These are phyloP conservation scores for Anguilla megastoma DNA, from an alignment of 2,797 vertebrate genomes.

Conservation along the genomic window DNA sequence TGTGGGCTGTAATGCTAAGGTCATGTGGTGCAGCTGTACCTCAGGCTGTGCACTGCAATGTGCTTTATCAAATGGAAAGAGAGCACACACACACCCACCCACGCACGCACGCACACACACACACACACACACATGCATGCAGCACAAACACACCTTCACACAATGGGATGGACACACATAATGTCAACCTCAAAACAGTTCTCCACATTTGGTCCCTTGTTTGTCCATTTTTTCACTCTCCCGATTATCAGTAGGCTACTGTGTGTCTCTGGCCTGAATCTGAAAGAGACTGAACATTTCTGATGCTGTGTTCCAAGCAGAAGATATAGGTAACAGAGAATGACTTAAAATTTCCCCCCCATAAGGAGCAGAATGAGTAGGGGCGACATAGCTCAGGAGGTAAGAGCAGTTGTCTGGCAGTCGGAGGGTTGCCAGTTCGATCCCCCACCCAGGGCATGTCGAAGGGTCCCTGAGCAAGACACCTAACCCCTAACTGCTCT, in stretches of 20 bases:
- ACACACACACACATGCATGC: background rate
- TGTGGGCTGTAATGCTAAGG: background rate
- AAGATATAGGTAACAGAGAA: background rate
- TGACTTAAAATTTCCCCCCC: too few relatives aligned
- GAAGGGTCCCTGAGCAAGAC: too few relatives aligned
- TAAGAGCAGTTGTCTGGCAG: too few relatives aligned
- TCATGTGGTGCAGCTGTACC: background rate
- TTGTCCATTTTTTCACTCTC: background rate
- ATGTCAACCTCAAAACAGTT: background rate
- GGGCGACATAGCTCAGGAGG: too few relatives aligned
- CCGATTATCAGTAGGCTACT: background rate
- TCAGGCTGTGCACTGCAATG: slow-evolving; percentile 5
- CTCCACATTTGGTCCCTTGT: background rate
- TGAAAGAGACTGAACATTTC: background rate
- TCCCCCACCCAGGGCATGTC: too few relatives aligned
- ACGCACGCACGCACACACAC: background rate
- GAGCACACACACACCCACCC: background rate
- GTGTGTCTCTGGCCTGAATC: background rate
- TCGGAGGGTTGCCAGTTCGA: too few relatives aligned
- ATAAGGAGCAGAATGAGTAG: too few relatives aligned
- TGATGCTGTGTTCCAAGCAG: background rate
- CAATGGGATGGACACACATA: background rate
- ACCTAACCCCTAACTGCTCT: too few relatives aligned
- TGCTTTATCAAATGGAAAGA: background rate
- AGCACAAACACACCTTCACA: background rate